Conservation (phyloP, 2,888 invertebrate genomes). For the Limulus polyphemus region DNA sequence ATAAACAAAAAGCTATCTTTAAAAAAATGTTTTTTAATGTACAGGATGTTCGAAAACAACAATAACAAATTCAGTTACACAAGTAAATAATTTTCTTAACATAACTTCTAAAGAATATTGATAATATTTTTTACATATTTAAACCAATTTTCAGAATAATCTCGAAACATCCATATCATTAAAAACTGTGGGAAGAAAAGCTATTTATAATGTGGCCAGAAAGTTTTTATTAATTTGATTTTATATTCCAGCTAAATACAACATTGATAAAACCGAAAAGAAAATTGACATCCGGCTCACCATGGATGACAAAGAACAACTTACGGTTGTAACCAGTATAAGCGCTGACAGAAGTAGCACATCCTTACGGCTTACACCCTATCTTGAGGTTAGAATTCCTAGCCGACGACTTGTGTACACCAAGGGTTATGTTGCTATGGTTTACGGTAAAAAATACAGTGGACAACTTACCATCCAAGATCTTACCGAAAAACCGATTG, state of each 20-base stretch:
- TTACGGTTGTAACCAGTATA: conserved; percentile 22
- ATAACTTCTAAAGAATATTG: no score
- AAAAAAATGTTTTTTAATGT: no score
- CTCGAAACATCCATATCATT: no score
- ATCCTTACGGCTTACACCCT: conserved; percentile 8
- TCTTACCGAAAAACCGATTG: conserved; percentile 31
- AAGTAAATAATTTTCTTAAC: no score
- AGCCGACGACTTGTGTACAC: conserved; percentile 23
- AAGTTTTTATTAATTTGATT: not conserved
- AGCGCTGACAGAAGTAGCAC: conserved; percentile 15
- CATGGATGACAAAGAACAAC: conserved; percentile 27
- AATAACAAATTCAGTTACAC: no score
- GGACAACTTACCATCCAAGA: conserved; percentile 32
- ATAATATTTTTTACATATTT: not conserved
- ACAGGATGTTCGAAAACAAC: no score
- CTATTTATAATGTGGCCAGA: no score
- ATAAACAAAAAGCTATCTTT: no score
- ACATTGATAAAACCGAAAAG: conserved; percentile 21
- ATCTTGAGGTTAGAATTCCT: conserved; percentile 13
- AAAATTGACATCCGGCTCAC: conserved; percentile 25
- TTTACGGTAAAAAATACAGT: conserved; percentile 30
- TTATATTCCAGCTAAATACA: conserved; percentile 15
- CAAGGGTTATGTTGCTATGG: conserved; percentile 29
- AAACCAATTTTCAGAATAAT: not conserved
- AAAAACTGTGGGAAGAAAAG: no score